A percentile compares a stretch with the other conserved stretches of the same genome.
Evolutionary conservation across 2,888 invertebrate species (phyloP).

Genomic region (Nomada goodeniana): DNA sequence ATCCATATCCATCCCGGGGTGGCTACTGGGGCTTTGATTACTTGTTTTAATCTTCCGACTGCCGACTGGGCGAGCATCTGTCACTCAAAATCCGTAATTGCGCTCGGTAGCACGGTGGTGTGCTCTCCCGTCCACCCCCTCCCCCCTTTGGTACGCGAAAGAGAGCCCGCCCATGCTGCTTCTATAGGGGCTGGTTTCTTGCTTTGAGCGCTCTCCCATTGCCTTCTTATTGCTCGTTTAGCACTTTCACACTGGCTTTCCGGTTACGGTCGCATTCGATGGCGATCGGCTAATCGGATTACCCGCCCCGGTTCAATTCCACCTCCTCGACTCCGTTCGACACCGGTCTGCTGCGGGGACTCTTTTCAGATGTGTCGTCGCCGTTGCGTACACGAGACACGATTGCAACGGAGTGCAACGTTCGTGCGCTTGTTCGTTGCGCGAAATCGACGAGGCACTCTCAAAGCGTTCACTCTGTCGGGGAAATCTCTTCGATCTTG

Average conservation of each 20-base stretch:
- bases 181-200: slow-evolving; percentile 35
- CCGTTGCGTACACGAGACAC: not conserved
- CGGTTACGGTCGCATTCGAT: slow-evolving; percentile 27
- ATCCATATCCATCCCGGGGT: slow-evolving; percentile 81
- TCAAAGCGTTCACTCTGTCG: not conserved
- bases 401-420: too few relatives aligned
- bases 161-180: slow-evolving; percentile 39
- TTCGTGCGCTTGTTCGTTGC: not conserved
- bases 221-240: slow-evolving; percentile 78
- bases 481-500: slow-evolving; percentile 1
- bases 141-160: slow-evolving; percentile 5
- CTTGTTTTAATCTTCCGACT: slow-evolving; percentile 84
- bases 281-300: slow-evolving; percentile 58
- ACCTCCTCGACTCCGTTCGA: not conserved
- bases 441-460: not conserved
- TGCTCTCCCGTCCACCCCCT: slow-evolving; percentile 62
- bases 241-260: slow-evolving; percentile 61
- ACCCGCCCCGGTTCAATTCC: slow-evolving; percentile 28
- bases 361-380: not conserved
- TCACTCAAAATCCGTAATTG: slow-evolving; percentile 84
- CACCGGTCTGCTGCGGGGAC: not conserved
- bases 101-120: slow-evolving; percentile 74
- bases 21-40: slow-evolving; percentile 83
- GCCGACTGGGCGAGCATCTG: slow-evolving; percentile 84
- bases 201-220: slow-evolving; percentile 67